Evolutionary conservation across 2,113 vertebrate species (phyloP).

Genomic region (Dryoscopus gambensis): DNA sequence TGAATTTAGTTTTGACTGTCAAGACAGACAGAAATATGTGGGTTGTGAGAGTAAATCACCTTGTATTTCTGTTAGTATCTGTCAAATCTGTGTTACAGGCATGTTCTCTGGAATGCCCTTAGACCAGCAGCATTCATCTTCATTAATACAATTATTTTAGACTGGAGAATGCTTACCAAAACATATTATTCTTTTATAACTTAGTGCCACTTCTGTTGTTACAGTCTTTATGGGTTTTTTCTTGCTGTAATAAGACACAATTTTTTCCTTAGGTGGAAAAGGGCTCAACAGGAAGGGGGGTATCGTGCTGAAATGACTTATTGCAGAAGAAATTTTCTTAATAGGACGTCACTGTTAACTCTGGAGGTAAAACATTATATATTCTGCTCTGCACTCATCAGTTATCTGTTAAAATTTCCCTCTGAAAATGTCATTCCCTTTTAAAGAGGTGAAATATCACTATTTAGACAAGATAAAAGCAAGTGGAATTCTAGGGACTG

Average conservation of each 20-base stretch:
- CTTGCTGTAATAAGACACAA: not conserved
- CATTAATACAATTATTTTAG: not conserved
- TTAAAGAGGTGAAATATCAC: not conserved
- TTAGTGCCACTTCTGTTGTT: not conserved
- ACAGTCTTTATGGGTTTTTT: not conserved
- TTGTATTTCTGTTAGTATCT: not conserved
- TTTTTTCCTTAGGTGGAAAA: slow-evolving; percentile 83
- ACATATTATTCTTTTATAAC: not conserved
- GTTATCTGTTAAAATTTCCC: not conserved
- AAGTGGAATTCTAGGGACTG: not conserved
- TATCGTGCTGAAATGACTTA: slow-evolving; percentile 82
- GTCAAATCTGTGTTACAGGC: not conserved
- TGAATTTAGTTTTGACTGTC: not conserved
- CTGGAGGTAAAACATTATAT: slow-evolving; percentile 78
- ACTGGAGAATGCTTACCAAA: not conserved
- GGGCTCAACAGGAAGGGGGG: slow-evolving; percentile 78
- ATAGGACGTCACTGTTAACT: slow-evolving; percentile 87
- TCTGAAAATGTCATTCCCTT: not conserved
- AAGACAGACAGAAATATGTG: not conserved
- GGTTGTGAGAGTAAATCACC: not conserved
- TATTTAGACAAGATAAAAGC: not conserved
- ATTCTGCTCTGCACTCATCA: not conserved
- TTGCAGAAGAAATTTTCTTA: slow-evolving; percentile 90
- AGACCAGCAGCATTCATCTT: not conserved
- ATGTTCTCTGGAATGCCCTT: not conserved